A percentile compares a stretch with the other conserved stretches of the same genome.
Evolutionary conservation across 2,888 invertebrate genomes (phyloP).

Genomic region (Thumatha senex): DNA sequence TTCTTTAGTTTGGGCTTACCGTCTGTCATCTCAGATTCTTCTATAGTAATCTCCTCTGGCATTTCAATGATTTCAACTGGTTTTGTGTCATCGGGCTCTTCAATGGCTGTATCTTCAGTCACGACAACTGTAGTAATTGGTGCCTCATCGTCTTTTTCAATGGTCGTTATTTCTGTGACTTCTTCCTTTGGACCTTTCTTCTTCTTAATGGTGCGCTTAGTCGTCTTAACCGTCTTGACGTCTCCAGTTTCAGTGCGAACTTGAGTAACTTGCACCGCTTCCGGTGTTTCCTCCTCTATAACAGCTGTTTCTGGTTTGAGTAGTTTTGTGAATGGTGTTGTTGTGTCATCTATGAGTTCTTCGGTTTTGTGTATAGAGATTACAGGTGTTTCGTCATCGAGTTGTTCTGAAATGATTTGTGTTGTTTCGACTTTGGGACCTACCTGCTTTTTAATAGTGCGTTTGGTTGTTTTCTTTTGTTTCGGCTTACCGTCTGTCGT

Average conservation of each 20-base stretch:
- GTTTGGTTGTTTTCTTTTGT: conserved; percentile 24
- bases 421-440: conserved; percentile 27
- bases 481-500: conserved; percentile 14
- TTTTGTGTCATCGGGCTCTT: background rate
- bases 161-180: conserved; percentile 28
- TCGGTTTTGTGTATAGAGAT: conserved; percentile 15
- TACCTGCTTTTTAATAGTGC: conserved; percentile 34
- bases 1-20: conserved; percentile 37
- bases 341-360: conserved; percentile 11
- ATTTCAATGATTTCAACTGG: conserved; percentile 11
- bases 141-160: conserved; percentile 33
- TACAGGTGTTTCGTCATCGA: conserved; percentile 10
- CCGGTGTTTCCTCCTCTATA: conserved; percentile 12
- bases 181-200: conserved; percentile 36
- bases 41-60: conserved; percentile 10
- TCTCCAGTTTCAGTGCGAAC: conserved; percentile 13
- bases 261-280: conserved; percentile 13
- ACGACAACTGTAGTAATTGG: conserved; percentile 25
- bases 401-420: conserved; percentile 18
- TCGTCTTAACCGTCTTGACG: conserved; percentile 6
- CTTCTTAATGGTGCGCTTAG: conserved; percentile 30
- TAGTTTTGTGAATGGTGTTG: conserved; percentile 7
- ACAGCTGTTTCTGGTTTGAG: conserved; percentile 3
- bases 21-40: conserved; percentile 12
- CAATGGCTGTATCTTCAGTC: conserved; percentile 7